Evolutionary conservation across 2,113 vertebrate species (phyloP).

Genomic region (Cyrtonyx montezumae): DNA sequence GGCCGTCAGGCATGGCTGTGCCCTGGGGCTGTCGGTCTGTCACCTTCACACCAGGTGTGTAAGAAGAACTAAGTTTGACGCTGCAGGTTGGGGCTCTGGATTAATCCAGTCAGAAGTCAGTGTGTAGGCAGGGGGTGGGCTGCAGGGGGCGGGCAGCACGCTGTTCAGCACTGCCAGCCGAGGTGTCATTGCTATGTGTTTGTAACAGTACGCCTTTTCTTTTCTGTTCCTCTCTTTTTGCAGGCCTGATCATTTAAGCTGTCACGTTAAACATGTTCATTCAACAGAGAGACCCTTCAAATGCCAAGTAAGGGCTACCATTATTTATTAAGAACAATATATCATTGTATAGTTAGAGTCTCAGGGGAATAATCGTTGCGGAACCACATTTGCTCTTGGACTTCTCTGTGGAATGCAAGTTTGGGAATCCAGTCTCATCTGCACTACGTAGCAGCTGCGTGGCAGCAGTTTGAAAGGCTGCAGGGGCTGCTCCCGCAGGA

Average conservation of each 20-base stretch:
- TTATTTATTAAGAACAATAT: conserved; percentile 66
- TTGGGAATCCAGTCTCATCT: background rate
- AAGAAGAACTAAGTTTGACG: background rate
- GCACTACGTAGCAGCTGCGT: background rate
- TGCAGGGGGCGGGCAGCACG: background rate
- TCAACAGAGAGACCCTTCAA: conserved; percentile 99
- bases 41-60: background rate
- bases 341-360: background rate
- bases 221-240: conserved; percentile 71
- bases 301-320: conserved; percentile 97
- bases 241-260: conserved; percentile 99
- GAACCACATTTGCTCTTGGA: conserved; percentile 9
- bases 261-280: conserved; percentile 99
- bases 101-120: background rate
- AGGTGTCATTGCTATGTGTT: conserved; percentile 20
- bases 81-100: background rate
- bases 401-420: conserved; percentile 36
- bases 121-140: background rate
- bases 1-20: background rate
- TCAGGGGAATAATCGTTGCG: conserved; percentile 18
- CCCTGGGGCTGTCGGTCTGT: background rate
- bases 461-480: background rate
- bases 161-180: background rate
- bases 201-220: conserved; percentile 69
- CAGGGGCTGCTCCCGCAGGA: background rate